Base-by-base conservation (phyloP, 2,797 vertebrate genomes). In the Numenius phaeopus region DNA sequence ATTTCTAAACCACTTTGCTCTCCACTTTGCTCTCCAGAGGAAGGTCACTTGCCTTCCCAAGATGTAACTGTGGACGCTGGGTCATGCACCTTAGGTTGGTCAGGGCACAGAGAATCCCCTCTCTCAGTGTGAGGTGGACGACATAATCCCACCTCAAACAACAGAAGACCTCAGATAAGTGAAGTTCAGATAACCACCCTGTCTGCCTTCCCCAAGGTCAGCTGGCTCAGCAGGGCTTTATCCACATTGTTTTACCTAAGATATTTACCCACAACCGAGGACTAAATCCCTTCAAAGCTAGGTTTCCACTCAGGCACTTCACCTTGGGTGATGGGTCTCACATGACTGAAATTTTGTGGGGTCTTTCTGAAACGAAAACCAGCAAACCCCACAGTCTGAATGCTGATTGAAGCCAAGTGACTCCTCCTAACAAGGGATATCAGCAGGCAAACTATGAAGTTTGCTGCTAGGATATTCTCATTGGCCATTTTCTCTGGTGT, bases 91-190 rank as follows among this genome's bases (percentile, higher is more conserved):
- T 93, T 54, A 66, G 11, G 83, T 49, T 67, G 62, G 30, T 10
- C 3, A 2, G 40, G 40, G 32, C 70, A 90, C 80, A 86, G 17
- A 84, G 73, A 91, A 84, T 86, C 40, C 34, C n/a, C 16, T 50
- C 59, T 83, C 77, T 67, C 9, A 2, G 30, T 72, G 79, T 71
- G 69, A 91, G 50, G 12, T 66, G 65, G 57, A 80, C 15, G 8
- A 54, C 44, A 75, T 90, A 96, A 97, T 89, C 59, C 67, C 65
- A 66, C 78, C 37, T 72, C 95, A 97, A 95, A 97, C 81, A 97
- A 29, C 29, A 89, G 77, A 73, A 81, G 62, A 64, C 57, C 86
- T 93, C 58, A 89, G 91, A 75, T 72, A 96, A 93, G 37, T 62
- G 85, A 94, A 86, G 50, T 91, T 94, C 94, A 96, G 94, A 96